Conservation (phyloP, 92 coral and sea anemone genomes). For the Umimayanthus kanabou region DNA sequence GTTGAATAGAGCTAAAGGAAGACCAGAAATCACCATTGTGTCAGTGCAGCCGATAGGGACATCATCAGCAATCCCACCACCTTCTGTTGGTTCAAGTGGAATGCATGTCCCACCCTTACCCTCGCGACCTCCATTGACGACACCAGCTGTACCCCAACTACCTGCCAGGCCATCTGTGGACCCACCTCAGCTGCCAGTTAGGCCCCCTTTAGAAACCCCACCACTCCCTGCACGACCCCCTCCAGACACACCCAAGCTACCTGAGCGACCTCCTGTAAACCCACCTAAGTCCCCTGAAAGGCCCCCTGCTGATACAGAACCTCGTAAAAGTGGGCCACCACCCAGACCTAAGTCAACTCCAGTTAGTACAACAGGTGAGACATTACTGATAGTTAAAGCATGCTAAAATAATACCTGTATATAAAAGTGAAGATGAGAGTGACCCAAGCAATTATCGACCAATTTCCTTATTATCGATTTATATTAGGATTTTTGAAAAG, state of each 20-base stretch:
- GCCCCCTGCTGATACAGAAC: conserved; percentile 37
- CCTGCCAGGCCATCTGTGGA: conserved; percentile 11
- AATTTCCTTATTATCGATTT: too few species aligned
- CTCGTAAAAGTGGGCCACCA: conserved; percentile 69
- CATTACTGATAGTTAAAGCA: too few species aligned
- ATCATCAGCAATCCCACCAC: conserved; percentile 22
- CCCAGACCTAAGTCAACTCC: conserved; percentile 86
- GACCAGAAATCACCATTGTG: conserved; percentile 82
- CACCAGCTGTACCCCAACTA: conserved; percentile 2
- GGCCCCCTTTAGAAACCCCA: conserved; percentile 6
- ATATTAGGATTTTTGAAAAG: too few species aligned
- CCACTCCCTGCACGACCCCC: conserved; percentile 21
- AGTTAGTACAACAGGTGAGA: conserved; percentile 51
- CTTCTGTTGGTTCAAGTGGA: conserved; percentile 20
- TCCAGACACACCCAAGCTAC: conserved; percentile 5
- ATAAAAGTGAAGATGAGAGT: too few species aligned
- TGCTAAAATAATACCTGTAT: too few species aligned
- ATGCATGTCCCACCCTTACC: conserved; percentile 23
- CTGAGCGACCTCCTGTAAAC: conserved; percentile 10
- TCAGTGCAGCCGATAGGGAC: conserved; percentile 90
- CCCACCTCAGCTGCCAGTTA: background rate
- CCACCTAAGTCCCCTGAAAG: background rate
- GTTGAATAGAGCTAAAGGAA: conserved; percentile 64
- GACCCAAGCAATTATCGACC: too few species aligned
- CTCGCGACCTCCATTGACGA: conserved; percentile 13